A percentile compares a stretch with the other conserved stretches of the same genome.
Evolutionary conservation across 2,888 invertebrate species (phyloP).

Genomic region (Sinodicranocentrus sp.): DNA sequence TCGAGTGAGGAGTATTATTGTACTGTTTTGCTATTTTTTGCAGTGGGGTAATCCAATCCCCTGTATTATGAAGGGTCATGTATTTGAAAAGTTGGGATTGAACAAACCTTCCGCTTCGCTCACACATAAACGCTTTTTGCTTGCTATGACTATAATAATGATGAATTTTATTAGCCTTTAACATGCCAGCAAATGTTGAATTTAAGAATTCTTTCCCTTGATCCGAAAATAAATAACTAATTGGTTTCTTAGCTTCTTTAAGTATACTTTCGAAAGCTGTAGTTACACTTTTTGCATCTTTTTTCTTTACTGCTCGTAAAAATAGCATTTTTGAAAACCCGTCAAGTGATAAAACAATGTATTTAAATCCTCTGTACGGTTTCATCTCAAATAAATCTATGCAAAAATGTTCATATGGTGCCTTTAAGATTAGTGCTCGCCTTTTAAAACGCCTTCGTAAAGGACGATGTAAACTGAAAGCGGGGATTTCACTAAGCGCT

Average conservation of each 20-base stretch:
- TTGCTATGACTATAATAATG: not conserved
- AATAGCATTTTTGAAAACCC: not conserved
- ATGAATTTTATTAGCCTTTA: not conserved
- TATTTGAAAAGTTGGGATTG: not conserved
- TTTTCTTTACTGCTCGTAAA: not conserved
- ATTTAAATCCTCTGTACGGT: not conserved
- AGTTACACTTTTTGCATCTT: not conserved
- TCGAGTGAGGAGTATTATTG: not conserved
- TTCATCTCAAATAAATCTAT: not conserved
- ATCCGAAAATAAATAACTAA: not conserved
- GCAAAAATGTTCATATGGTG: not conserved
- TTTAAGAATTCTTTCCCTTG: not conserved
- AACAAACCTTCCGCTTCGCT: not conserved
- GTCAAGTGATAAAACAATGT: not conserved
- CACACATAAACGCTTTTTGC: not conserved
- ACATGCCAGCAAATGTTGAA: not conserved
- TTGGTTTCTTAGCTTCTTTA: not conserved
- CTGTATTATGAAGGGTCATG: not conserved
- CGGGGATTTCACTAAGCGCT: not conserved
- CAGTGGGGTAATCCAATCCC: not conserved
- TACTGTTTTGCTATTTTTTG: not conserved
- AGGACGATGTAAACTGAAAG: not conserved
- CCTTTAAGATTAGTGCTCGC: not conserved
- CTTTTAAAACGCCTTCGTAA: not conserved
- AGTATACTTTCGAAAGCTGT: not conserved